Evolutionary conservation across 2,113 vertebrate genomes (phyloP).

Genomic region (Cyprinodon brontotheroides): DNA sequence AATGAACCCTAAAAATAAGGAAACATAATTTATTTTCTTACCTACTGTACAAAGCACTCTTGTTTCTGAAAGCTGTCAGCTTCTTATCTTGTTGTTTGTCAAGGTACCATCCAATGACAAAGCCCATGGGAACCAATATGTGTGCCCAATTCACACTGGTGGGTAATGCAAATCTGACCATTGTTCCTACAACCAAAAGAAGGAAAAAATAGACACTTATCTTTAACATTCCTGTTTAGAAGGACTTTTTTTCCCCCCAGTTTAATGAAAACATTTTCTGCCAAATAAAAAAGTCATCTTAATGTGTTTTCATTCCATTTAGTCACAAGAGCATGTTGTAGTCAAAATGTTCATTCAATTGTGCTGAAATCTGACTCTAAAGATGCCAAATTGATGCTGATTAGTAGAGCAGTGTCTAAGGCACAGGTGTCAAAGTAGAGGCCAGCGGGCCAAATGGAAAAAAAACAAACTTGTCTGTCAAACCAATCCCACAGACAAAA

Average conservation of each 20-base stretch:
- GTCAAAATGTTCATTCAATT: background rate
- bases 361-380: background rate
- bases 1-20: too few species aligned
- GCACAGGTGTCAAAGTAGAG: too few species aligned
- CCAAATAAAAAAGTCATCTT: background rate
- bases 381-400: too few species aligned
- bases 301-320: background rate
- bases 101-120: conserved; percentile 86
- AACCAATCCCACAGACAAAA: too few species aligned
- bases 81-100: conserved; percentile 85
- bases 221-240: background rate
- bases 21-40: conserved; percentile 44
- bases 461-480: too few species aligned
- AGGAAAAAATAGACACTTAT: background rate
- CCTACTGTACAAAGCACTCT: conserved; percentile 89
- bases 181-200: conserved; percentile 66
- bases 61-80: conserved; percentile 89
- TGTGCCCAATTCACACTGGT: conserved; percentile 85
- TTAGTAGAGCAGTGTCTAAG: too few species aligned
- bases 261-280: background rate
- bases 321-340: background rate
- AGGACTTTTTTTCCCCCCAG: too few species aligned
- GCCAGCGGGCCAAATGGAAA: too few species aligned
- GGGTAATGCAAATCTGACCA: conserved; percentile 80
- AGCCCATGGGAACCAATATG: conserved; percentile 87